These are phyloP conservation scores for Nibea coibor DNA, from an alignment of 2,113 vertebrate species.

Conservation along the genomic window DNA sequence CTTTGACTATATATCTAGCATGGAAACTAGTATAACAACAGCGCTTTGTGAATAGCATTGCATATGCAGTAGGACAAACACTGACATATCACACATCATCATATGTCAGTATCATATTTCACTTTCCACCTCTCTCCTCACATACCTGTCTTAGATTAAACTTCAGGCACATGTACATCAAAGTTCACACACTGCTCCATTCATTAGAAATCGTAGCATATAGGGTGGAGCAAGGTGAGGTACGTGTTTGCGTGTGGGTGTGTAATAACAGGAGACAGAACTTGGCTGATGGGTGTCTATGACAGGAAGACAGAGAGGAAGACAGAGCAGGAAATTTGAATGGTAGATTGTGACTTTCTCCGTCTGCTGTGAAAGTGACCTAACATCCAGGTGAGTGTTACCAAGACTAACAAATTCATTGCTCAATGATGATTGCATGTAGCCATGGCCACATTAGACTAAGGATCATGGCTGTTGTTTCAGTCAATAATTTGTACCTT, in stretches of 20 bases:
- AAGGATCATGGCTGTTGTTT: too few species aligned
- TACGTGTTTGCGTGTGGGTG: conserved; percentile 1
- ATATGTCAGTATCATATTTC: not conserved
- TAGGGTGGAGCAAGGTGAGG: conserved; percentile 1
- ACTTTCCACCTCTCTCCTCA: too few species aligned
- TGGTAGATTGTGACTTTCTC: not conserved
- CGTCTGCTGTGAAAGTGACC: not conserved
- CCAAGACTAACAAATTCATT: not conserved
- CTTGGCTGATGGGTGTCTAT: conserved; percentile 23
- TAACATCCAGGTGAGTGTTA: conserved; percentile 52
- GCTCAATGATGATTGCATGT: too few species aligned
- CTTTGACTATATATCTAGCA: not conserved
- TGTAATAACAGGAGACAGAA: conserved; percentile 21
- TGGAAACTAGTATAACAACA: not conserved
- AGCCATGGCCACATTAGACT: too few species aligned
- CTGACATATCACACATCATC: not conserved
- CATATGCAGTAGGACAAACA: too few species aligned
- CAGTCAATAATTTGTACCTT: too few species aligned
- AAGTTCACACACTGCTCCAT: not conserved
- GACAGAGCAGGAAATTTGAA: not conserved
- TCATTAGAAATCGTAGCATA: not conserved
- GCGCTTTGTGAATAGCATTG: too few species aligned
- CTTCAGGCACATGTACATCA: not conserved
- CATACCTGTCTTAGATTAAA: not conserved
- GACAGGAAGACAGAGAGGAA: not conserved